Percentiles rank a stretch among this genome's conserved stretches.
phyloP scores from a whole-genome alignment of 2,797 vertebrate species.

The Morelia viridis region DNA sequence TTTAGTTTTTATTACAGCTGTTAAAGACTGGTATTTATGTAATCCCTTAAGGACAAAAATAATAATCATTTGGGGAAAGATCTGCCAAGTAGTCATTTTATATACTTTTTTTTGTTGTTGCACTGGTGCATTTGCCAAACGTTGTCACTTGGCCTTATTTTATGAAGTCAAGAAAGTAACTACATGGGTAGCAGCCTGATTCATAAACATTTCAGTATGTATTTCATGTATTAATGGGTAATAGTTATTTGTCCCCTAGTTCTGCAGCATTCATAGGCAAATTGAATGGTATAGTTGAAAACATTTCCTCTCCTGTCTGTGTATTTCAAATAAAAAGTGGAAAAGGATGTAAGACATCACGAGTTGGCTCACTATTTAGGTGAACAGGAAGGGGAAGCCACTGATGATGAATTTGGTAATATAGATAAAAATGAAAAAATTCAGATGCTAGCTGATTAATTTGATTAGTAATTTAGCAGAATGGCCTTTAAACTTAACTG shows the following conservation, averaged over 20 bases:
- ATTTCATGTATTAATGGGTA: neutral
- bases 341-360: neutral
- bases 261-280: neutral
- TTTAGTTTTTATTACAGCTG: neutral
- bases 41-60: neutral
- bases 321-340: neutral
- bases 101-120: neutral
- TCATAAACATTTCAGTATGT: neutral
- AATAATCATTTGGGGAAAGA: neutral
- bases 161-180: neutral
- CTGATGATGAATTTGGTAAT: constrained; percentile 1
- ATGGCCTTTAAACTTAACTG: neutral
- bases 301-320: neutral
- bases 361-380: neutral
- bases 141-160: neutral
- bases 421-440: neutral
- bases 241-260: neutral
- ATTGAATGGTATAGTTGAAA: neutral
- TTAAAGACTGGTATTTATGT: neutral
- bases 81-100: neutral
- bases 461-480: neutral
- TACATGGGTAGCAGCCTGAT: neutral
- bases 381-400: neutral
- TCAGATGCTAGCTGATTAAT: neutral
- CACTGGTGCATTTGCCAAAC: neutral